phyloP scores from a whole-genome alignment of 1,140 invertebrate genomes.

The Zaprionus davidi region DNA sequence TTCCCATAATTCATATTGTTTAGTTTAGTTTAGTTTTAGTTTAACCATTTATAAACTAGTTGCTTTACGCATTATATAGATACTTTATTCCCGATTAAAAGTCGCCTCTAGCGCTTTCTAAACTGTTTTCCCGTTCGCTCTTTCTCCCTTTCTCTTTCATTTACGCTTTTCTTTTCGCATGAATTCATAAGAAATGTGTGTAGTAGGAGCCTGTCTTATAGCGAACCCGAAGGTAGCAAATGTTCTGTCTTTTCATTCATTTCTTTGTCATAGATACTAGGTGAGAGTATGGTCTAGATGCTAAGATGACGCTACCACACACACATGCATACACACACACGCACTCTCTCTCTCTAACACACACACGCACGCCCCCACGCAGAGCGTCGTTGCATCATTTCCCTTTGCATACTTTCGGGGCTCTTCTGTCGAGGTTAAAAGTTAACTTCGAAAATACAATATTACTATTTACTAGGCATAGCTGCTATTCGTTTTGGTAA shows the following conservation, averaged over 20 bases:
- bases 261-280: conserved; percentile 15
- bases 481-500: conserved; percentile 55
- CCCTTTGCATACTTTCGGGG: conserved; percentile 47
- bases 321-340: conserved; percentile 18
- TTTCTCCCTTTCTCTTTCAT: not conserved
- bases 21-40: conserved; percentile 66
- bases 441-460: conserved; percentile 83
- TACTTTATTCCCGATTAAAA: conserved; percentile 35
- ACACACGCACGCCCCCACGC: conserved; percentile 22
- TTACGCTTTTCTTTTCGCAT: conserved; percentile 35
- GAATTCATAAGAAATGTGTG: conserved; percentile 55
- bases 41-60: conserved; percentile 60
- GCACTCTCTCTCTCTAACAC: not conserved
- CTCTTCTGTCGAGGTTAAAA: conserved; percentile 54
- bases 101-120: conserved; percentile 13
- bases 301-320: conserved; percentile 46
- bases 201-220: conserved; percentile 58
- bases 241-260: conserved; percentile 25
- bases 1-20: conserved; percentile 84
- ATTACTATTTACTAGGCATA: conserved; percentile 62
- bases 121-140: conserved; percentile 4
- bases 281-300: conserved; percentile 21
- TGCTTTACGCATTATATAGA: conserved; percentile 41
- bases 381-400: conserved; percentile 57
- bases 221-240: conserved; percentile 42